Evolutionary conservation across 2,113 vertebrate species (phyloP), one percentile per base, ranked within the genome.

Genomic region (Heloderma charlesbogerti): DNA sequence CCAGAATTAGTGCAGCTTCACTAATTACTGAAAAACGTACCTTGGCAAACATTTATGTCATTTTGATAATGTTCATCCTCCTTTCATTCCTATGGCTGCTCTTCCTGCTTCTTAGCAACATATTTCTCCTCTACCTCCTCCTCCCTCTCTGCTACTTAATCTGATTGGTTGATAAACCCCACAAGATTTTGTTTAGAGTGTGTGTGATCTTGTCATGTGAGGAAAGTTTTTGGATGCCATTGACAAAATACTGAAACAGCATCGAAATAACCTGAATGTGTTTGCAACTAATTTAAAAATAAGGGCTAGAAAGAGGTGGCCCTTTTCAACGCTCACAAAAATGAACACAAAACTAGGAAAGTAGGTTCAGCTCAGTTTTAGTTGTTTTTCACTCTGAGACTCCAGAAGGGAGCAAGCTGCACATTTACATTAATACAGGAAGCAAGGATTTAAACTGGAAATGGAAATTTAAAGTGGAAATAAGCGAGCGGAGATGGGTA

Each of bases 371-470:
- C 22, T 40, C 57, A 40, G 15, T 8, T 22, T 84, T 43, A 25
- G 13, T 31, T 45, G 20, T 80, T 31, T 25, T 43, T 34, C 45
- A 25, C 60, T 43, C 25, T 84, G 25, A 43, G 4, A 20, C 25
- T 18, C n/a, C 37, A 81, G 48, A 34, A n/a, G 34, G 27, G 48
- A 5, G 27, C 6, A 22, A 37, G 13, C 15, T 57, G 57, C n/a
- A 29, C 29, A 81, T 81, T 54, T 6, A 18, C 9, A 37, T 75
- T 22, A 79, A 77, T 89, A 63, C 20, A 37, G 45, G 79, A 16
- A 90, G 74, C 81, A 31, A 43, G 31, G 9, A 0, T 77, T 93
- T 93, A 60, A 83, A 25, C 31, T 15, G 20, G 93, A 93, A 96
- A 91, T 34, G 87, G 51, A 63, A 29, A 78, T 86, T 29, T 86